phyloP scores from a whole-genome alignment of 2,113 vertebrate species.

The Pterocles orientalis region DNA sequence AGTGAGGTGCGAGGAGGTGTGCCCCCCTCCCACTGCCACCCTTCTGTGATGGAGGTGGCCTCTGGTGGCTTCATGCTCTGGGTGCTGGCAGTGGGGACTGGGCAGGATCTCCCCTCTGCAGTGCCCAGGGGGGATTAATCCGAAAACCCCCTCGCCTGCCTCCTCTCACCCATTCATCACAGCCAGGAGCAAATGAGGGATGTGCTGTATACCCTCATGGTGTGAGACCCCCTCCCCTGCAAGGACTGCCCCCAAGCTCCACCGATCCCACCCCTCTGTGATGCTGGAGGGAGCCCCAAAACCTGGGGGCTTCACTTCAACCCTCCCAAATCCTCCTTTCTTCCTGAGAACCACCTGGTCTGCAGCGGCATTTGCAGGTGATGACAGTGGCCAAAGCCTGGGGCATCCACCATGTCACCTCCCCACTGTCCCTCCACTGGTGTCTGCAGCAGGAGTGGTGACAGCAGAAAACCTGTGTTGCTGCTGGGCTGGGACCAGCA shows the following conservation, averaged over 20 bases:
- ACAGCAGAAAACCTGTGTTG: neutral
- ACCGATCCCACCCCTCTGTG: neutral
- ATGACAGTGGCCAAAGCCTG: neutral
- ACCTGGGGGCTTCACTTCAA: neutral
- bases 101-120: neutral
- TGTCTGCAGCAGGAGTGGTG: neutral
- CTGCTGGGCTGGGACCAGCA: neutral
- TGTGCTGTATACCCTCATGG: rapidly evolving
- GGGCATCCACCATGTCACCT: neutral
- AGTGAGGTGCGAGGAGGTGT: neutral
- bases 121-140: rapidly evolving
- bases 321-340: neutral
- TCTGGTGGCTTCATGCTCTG: rapidly evolving
- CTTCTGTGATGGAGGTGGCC: neutral
- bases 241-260: neutral
- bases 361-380: rapidly evolving
- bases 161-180: neutral
- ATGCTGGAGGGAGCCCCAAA: neutral
- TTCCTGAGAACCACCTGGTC: rapidly evolving
- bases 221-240: neutral
- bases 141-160: neutral
- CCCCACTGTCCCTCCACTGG: neutral
- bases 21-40: neutral
- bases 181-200: neutral
- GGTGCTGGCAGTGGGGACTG: neutral